Evolutionary conservation across 2,113 vertebrate genomes (phyloP), one percentile per base, ranked within the genome.

Genomic region (Candoia aspera): DNA sequence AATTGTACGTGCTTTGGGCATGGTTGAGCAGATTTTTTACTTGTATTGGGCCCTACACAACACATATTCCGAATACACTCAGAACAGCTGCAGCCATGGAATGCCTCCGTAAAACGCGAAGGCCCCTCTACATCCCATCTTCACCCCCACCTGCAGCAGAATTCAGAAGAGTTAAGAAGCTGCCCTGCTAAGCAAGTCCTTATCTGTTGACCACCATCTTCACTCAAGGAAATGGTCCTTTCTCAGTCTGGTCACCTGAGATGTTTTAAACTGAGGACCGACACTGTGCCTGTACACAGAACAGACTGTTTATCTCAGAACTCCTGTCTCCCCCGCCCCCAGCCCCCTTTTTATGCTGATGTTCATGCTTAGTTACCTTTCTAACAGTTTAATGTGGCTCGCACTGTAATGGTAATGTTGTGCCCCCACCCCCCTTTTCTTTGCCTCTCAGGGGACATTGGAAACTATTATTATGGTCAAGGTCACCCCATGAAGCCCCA

Each of bases 401-500:
- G 0, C 10, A 91, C n/a, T 29, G 19, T 37, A 8, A 60, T 0
- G 0, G 46, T 2, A 0, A 24, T 87, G 46, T 59, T 73, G 13
- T 57, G 21, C 58, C 8, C 85, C 86, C 1, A n/a, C 54, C 19
- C 91, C 88, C 62, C 86, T 73, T 49, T 49, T 17, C 79, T 29
- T 90, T 91, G 58, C 33, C 93, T 93, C 89, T 84, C 91, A 99
- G 99, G 99, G 68, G 99, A 99, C 92, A 98, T 99, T 95, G 99
- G 99, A 59, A 99, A 99, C 97, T 99, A 99, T 93, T 99, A 99
- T 94, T 99, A 99, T 59, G 99, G 99, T 79, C 99, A 99, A 95
- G 99, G 99, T 0, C 99, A 99, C 84, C 99, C 99, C 4, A 99
- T 99, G 99, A 99, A 99, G 91, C 99, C 99, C 21, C 99, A 99